Percentiles rank a stretch among this genome's conserved stretches.
Conservation (phyloP, 2,797 vertebrate genomes). For the Chelon labrosus region DNA sequence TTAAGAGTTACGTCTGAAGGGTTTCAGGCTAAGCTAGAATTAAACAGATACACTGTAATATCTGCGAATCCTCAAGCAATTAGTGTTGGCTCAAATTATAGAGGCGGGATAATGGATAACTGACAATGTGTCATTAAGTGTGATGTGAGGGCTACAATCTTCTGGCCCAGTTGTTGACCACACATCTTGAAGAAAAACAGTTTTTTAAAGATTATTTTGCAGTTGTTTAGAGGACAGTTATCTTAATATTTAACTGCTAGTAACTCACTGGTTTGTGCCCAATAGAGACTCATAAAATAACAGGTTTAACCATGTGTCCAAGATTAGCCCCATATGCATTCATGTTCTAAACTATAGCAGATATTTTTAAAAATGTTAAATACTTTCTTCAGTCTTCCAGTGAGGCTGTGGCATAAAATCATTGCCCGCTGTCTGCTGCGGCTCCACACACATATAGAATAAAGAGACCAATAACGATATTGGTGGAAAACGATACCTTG, state of each 20-base stretch:
- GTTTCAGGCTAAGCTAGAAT: slow-evolving; percentile 3
- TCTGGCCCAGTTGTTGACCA: neutral
- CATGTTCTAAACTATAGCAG: neutral
- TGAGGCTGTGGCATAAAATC: no score
- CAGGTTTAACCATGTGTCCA: neutral
- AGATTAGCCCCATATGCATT: neutral
- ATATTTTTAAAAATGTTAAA: no score
- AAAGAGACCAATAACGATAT: slow-evolving; percentile 66
- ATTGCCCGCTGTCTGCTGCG: neutral
- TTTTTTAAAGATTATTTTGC: neutral
- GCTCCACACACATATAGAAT: slow-evolving; percentile 20
- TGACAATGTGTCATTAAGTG: slow-evolving; percentile 15
- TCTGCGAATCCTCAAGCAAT: slow-evolving; percentile 4
- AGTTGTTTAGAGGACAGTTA: neutral
- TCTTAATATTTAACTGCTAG: neutral
- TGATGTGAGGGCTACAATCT: neutral
- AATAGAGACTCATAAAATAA: neutral
- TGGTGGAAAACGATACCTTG: slow-evolving; percentile 89
- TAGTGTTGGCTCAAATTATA: slow-evolving; percentile 5
- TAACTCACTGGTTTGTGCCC: neutral
- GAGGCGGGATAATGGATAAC: slow-evolving; percentile 2
- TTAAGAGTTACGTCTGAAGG: slow-evolving; percentile 1
- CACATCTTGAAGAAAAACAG: neutral
- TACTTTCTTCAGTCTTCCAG: neutral
- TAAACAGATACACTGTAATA: neutral